Conservation (phyloP, 1,140 invertebrate species). For the Cyrtorhinus lividipennis region DNA sequence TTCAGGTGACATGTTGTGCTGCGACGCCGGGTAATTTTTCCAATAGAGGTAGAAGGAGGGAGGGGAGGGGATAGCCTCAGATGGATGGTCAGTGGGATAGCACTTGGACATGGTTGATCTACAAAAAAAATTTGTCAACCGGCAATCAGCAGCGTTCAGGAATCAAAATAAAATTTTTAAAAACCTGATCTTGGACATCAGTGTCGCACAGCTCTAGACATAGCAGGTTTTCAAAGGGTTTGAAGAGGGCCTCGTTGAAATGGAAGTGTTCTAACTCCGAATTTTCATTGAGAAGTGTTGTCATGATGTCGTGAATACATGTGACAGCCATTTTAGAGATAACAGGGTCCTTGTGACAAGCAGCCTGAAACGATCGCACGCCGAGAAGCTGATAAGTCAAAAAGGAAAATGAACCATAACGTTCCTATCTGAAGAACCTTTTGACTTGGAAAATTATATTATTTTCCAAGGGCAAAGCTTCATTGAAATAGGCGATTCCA, state of each 20-base stretch:
- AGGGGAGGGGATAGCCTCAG: too few species aligned
- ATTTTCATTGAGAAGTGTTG: slow-evolving; percentile 72
- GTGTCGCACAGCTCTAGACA: slow-evolving; percentile 81
- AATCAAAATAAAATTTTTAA: too few species aligned
- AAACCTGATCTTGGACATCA: slow-evolving; percentile 79
- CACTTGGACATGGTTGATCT: too few species aligned
- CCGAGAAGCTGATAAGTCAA: slow-evolving; percentile 19
- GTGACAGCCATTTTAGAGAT: slow-evolving; percentile 87
- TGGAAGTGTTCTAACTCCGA: slow-evolving; percentile 83
- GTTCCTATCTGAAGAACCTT: too few species aligned
- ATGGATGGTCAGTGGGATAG: too few species aligned
- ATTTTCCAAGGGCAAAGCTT: too few species aligned
- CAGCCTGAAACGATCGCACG: slow-evolving; percentile 55
- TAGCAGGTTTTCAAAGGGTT: slow-evolving; percentile 86
- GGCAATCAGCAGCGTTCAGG: too few species aligned
- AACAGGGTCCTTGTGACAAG: slow-evolving; percentile 73
- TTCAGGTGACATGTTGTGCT: too few species aligned
- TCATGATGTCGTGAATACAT: slow-evolving; percentile 83
- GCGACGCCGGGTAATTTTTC: too few species aligned
- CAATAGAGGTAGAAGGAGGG: too few species aligned
- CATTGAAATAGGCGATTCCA: too few species aligned
- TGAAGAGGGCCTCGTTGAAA: slow-evolving; percentile 86
- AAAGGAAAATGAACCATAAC: not conserved
- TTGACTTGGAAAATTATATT: not conserved
- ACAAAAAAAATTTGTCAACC: too few species aligned